Conservation (phyloP, 2,113 vertebrate species). For the Tragelaphus imberbis region DNA sequence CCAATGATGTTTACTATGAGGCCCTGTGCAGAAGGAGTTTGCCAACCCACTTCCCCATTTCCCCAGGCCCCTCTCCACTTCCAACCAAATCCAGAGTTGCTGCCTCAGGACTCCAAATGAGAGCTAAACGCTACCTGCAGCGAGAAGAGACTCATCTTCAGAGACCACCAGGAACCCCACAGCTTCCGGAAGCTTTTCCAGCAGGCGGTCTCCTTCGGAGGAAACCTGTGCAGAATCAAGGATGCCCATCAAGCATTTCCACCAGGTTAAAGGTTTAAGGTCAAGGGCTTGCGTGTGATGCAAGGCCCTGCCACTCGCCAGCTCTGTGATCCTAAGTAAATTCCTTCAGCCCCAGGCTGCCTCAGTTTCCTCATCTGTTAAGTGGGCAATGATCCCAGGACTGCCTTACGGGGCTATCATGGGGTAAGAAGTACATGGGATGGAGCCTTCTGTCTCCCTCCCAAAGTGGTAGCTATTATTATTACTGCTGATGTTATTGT, state of each 20-base stretch:
- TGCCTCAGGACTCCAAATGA: accelerated
- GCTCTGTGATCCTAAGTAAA: neutral
- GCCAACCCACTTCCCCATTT: accelerated
- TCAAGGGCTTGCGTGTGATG: neutral
- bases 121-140: slow-evolving; percentile 78
- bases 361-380: neutral
- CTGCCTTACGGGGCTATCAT: accelerated
- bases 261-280: neutral
- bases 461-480: neutral
- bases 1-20: too few relatives aligned
- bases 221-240: slow-evolving; percentile 76
- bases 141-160: slow-evolving; percentile 81
- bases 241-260: neutral
- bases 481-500: neutral
- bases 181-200: slow-evolving; percentile 75
- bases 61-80: too few relatives aligned
- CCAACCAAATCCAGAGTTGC: neutral
- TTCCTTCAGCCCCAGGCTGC: neutral
- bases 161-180: slow-evolving; percentile 76
- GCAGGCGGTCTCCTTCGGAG: slow-evolving; percentile 48
- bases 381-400: neutral
- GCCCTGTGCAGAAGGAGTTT: neutral
- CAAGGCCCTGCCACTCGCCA: neutral
- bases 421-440: neutral
- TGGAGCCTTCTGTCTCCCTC: neutral